Evolutionary conservation across 2,888 invertebrate genomes (phyloP).

Genomic region (Leptinotarsa peninsularis): DNA sequence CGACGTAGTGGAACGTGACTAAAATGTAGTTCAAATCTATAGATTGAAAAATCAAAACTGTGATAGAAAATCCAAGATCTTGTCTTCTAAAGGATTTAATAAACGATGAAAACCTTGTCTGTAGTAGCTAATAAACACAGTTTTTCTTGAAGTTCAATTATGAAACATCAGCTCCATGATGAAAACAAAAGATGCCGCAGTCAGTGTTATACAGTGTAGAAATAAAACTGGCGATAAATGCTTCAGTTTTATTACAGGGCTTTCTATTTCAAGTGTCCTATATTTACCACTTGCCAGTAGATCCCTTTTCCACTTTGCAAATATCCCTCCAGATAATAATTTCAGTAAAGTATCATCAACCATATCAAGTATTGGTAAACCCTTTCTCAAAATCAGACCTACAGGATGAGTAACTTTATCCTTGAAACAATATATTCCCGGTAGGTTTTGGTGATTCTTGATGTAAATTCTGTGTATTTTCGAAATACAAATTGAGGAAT

Average conservation of each 20-base stretch:
- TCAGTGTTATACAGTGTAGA: not conserved
- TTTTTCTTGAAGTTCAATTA: not conserved
- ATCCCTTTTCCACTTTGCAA: constrained; percentile 35
- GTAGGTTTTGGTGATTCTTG: constrained; percentile 6
- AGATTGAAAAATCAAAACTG: no score
- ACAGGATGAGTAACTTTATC: constrained; percentile 28
- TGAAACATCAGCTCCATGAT: not conserved
- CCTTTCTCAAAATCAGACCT: constrained; percentile 36
- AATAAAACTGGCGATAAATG: not conserved
- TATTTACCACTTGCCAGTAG: constrained; percentile 4
- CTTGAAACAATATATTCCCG: constrained; percentile 29
- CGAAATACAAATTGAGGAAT: constrained; percentile 32
- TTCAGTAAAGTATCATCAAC: constrained; percentile 28
- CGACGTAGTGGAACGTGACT: no score
- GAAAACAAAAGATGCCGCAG: not conserved
- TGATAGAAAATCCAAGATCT: no score
- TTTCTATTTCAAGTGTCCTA: not conserved
- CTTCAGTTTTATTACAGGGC: not conserved
- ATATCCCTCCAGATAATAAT: constrained; percentile 32
- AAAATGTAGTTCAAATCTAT: no score
- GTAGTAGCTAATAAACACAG: no score
- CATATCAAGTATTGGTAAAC: constrained; percentile 30
- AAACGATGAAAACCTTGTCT: no score
- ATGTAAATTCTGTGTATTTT: constrained; percentile 26
- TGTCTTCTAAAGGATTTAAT: no score